Conservation (phyloP, 2,888 invertebrate genomes). For the Leucania comma region DNA sequence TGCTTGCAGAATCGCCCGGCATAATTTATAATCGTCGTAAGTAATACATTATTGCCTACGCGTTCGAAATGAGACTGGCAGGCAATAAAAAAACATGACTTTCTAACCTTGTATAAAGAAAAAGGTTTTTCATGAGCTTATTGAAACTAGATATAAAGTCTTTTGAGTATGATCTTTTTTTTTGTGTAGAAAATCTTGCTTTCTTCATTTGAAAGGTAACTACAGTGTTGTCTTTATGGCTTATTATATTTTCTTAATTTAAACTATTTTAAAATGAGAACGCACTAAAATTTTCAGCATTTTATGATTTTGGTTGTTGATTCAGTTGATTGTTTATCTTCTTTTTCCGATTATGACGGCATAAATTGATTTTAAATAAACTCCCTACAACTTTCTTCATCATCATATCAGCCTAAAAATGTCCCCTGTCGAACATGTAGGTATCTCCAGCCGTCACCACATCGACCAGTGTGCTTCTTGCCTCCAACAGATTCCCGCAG, state of each 20-base stretch:
- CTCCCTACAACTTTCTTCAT: neutral
- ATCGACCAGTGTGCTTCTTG: neutral
- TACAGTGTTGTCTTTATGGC: neutral
- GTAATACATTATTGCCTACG: slow-evolving; percentile 57
- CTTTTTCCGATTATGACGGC: neutral
- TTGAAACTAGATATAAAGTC: slow-evolving; percentile 3
- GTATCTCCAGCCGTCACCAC: neutral
- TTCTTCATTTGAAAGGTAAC: neutral
- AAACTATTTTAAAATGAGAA: neutral
- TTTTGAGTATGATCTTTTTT: neutral
- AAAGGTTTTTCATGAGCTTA: slow-evolving; percentile 24
- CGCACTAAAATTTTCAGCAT: neutral
- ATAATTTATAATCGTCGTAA: slow-evolving; percentile 64
- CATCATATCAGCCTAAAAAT: neutral
- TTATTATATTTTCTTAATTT: neutral
- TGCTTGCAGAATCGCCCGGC: slow-evolving; percentile 73
- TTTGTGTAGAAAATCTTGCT: neutral
- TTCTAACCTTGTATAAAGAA: slow-evolving; percentile 13
- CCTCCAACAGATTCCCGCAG: neutral
- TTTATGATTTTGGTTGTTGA: neutral
- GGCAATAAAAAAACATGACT: slow-evolving; percentile 33
- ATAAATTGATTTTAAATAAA: neutral
- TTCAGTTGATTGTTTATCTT: too few species aligned
- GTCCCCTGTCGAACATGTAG: neutral
- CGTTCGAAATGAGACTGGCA: slow-evolving; percentile 21